phyloP scores from a whole-genome alignment of 2,888 invertebrate species.

The Nyleta sp. region DNA sequence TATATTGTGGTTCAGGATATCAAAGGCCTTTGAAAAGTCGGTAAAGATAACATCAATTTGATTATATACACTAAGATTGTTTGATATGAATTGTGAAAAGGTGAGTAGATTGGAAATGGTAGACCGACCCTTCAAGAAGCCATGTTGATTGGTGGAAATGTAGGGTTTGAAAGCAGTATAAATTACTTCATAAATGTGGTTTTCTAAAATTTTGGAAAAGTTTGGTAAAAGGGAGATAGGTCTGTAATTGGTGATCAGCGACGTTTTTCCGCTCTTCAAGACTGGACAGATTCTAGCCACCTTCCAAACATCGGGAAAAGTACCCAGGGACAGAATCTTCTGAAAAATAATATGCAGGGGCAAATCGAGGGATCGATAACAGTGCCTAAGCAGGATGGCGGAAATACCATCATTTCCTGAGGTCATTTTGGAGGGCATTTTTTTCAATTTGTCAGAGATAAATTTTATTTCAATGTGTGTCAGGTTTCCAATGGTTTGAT shows the following conservation, averaged over 20 bases:
- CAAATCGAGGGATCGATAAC: not conserved
- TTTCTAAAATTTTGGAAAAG: conserved; percentile 20
- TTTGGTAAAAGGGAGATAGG: conserved; percentile 5
- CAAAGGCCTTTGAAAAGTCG: conserved; percentile 10
- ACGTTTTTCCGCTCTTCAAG: not conserved
- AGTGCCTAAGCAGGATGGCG: not conserved
- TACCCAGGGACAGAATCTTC: not conserved
- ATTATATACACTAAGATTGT: not conserved
- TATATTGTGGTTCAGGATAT: not conserved
- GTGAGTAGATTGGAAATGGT: not conserved
- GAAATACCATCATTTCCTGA: not conserved
- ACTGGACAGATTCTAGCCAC: not conserved
- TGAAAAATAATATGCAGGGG: not conserved
- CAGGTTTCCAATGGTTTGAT: not conserved
- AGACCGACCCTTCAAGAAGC: conserved; percentile 10
- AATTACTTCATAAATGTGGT: not conserved
- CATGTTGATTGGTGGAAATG: conserved; percentile 1
- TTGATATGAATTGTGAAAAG: not conserved
- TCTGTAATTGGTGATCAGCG: not conserved
- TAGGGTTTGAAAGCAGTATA: not conserved
- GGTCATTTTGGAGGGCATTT: not conserved
- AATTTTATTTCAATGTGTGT: not conserved
- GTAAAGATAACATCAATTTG: conserved; percentile 12
- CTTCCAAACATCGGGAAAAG: not conserved
- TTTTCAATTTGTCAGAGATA: not conserved